phyloP scores from a whole-genome alignment of 1,140 invertebrate species.

The Pseudomyrmex cubaensis region DNA sequence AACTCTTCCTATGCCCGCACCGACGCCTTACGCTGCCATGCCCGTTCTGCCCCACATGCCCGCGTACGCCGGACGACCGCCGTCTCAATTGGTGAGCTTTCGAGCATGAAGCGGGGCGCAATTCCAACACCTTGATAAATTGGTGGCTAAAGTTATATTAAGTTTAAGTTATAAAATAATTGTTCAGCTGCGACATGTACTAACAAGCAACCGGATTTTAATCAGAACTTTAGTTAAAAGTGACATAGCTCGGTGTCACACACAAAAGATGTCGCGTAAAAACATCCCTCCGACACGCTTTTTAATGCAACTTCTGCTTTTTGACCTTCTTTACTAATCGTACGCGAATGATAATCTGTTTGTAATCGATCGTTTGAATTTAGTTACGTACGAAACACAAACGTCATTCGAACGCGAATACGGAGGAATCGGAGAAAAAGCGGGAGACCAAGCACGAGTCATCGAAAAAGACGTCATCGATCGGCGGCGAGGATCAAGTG shows the following conservation, averaged over 20 bases:
- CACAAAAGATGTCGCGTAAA: no score
- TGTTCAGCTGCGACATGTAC: no score
- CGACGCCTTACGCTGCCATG: constrained; percentile 78
- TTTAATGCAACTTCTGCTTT: not conserved
- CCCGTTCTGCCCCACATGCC: constrained; percentile 79
- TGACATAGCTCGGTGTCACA: no score
- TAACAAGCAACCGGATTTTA: no score
- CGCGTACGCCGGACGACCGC: constrained; percentile 76
- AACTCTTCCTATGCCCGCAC: constrained; percentile 73
- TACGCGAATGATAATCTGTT: not conserved
- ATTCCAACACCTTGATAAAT: not conserved
- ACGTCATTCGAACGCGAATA: constrained; percentile 72
- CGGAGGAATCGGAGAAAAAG: constrained; percentile 74
- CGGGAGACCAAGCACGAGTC: constrained; percentile 75
- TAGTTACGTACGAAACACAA: constrained; percentile 76
- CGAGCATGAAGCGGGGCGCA: not conserved
- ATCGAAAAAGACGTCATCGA: constrained; percentile 77
- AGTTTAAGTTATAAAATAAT: not conserved
- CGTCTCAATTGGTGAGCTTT: constrained; percentile 80
- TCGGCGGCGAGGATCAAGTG: constrained; percentile 79
- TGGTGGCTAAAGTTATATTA: not conserved
- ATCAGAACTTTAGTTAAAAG: no score
- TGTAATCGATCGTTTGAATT: constrained; percentile 10
- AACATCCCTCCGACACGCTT: not conserved
- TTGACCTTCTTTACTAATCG: constrained; percentile 3